Conservation (phyloP, 30 jellyfish, hydroid and myxozoan species). For the Euphysa ruthae region DNA sequence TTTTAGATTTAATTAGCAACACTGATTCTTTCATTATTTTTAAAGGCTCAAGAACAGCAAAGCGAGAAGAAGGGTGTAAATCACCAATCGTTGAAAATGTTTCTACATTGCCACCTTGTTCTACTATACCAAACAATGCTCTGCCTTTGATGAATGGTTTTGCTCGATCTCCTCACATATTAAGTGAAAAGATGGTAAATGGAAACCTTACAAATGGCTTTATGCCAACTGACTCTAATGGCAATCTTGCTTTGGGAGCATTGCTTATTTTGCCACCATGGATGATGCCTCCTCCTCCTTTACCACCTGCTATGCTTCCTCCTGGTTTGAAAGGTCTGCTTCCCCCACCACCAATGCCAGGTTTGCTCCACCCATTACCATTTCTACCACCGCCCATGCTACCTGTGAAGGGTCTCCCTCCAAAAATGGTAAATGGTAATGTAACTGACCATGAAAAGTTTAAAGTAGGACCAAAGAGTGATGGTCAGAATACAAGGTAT, state of each 20-base stretch:
- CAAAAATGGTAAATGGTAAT: not conserved
- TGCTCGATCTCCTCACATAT: not conserved
- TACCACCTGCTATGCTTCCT: not conserved
- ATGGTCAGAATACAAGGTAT: constrained; percentile 24
- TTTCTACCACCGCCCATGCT: not conserved
- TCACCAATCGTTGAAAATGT: not conserved
- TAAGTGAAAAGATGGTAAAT: not conserved
- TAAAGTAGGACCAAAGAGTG: not conserved
- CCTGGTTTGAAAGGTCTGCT: not conserved
- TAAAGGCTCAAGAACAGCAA: constrained; percentile 8
- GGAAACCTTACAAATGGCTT: constrained; percentile 6
- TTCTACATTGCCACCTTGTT: not conserved
- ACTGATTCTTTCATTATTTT: too few relatives aligned
- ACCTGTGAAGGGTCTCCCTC: not conserved
- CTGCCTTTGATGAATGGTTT: not conserved
- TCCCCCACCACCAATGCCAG: constrained; percentile 24
- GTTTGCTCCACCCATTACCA: not conserved
- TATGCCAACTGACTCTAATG: constrained; percentile 9
- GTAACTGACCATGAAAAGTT: not conserved
- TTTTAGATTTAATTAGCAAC: too few relatives aligned
- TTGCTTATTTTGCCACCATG: constrained; percentile 12
- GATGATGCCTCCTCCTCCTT: constrained; percentile 9
- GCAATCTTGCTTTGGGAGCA: constrained; percentile 10
- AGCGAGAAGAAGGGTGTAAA: not conserved
- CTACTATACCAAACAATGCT: not conserved